Base-by-base conservation (phyloP, 2,113 vertebrate species). In the Eira barbara region DNA sequence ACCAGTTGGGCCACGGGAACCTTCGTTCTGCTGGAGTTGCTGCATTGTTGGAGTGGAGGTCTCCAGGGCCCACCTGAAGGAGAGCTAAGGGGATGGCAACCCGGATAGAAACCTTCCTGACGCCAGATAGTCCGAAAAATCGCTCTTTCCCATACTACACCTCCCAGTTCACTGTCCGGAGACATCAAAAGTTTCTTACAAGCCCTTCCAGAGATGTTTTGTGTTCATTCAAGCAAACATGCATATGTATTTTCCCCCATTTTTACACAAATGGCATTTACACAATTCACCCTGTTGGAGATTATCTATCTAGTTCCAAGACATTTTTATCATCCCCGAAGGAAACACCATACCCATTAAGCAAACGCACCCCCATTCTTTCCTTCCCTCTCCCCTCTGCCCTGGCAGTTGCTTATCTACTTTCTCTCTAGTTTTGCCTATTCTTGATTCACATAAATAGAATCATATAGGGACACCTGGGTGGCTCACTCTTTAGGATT, bases 311-410 rank as follows among this genome's bases (percentile, higher is more conserved):
- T 59, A 78, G 31, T 47, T 85, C 59, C 36, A 69, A 67, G 59
- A 55, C 59, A 69, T 74, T 86, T 86, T 91, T 88, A 36, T 91
- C n/a, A n/a, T n/a, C 29, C 81, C 17, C 13, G 14, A 71, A 79
- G 36, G 49, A 92, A 63, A 61, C 4, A 67, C 36, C 29, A 4
- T 57, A 21, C 15, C 27, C 67, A 8, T 61, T 61, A 61, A 95
- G 34, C 59, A 61, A 7, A 29, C 13, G 1, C 8, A 52, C 42
- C 42, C 11, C 11, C 42, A 31, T 87, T 47, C 42, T 71, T 74
- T 3, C 39, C 11, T 47, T 47, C 27, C 29, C 57, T 3, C 21
- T 14, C 4, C 31, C 52, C 31, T 31, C 25, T 65, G 25, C 42
- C 55, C 45, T 17, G 21, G 49, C 14, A 82, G 49, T 29, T 82